phyloP scores from a whole-genome alignment of 2,113 vertebrate species.

The Cyanocitta stelleri region DNA sequence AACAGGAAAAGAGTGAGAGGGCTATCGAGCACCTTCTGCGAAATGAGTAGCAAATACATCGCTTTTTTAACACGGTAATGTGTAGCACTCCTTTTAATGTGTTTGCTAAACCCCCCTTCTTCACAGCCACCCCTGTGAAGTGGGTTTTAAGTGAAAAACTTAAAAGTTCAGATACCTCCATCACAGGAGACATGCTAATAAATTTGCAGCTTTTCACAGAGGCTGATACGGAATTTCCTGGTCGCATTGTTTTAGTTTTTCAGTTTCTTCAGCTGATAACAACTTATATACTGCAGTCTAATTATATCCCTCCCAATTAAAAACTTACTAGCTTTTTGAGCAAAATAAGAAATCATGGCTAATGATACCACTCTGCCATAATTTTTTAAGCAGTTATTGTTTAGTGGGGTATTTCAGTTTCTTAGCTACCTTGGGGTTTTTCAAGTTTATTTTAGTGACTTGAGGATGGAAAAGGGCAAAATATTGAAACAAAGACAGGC shows the following conservation, averaged over 20 bases:
- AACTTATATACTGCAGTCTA: background rate
- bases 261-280: background rate
- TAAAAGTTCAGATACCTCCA: background rate
- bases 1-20: conserved; percentile 50
- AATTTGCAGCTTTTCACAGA: background rate
- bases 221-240: background rate
- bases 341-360: background rate
- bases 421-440: background rate
- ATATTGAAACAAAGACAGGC: background rate
- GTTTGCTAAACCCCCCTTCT: background rate
- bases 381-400: background rate
- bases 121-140: background rate
- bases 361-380: background rate
- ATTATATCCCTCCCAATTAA: background rate
- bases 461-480: background rate
- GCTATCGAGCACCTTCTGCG: background rate
- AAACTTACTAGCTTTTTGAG: background rate
- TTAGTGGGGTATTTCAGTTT: background rate
- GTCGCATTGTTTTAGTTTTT: background rate
- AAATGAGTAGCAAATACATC: background rate
- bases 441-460: background rate
- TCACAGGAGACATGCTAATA: background rate
- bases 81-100: background rate
- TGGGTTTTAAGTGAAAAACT: background rate
- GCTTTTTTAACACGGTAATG: background rate